Percentiles rank a stretch among this genome's conserved stretches.
Conservation (phyloP, 2,888 invertebrate species). For the Patella ulyssiponensis region DNA sequence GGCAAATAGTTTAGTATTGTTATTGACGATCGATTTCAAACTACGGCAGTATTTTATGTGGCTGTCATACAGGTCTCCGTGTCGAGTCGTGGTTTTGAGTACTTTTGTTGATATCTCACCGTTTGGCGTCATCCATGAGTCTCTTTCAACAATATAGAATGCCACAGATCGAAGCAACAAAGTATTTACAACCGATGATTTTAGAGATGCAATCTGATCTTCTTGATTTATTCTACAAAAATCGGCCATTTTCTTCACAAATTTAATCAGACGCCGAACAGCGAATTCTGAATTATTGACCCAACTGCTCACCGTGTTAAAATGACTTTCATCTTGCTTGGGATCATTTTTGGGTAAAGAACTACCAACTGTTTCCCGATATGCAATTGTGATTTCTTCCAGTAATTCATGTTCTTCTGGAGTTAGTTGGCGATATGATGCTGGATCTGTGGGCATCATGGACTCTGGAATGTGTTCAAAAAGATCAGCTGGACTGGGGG, state of each 20-base stretch:
- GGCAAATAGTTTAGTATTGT: conserved; percentile 90
- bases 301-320: conserved; percentile 76
- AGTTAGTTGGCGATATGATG: conserved; percentile 47
- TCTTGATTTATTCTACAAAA: conserved; percentile 95
- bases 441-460: conserved; percentile 44
- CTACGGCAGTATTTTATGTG: conserved; percentile 67
- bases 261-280: conserved; percentile 82
- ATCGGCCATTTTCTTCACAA: conserved; percentile 78
- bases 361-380: conserved; percentile 56
- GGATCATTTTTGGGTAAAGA: conserved; percentile 38
- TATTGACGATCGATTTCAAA: conserved; percentile 75
- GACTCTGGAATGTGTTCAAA: conserved; percentile 36
- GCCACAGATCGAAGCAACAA: conserved; percentile 92
- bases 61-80: conserved; percentile 63
- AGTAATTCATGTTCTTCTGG: conserved; percentile 46
- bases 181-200: conserved; percentile 77
- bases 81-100: conserved; percentile 85
- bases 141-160: conserved; percentile 89
- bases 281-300: conserved; percentile 83
- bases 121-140: conserved; percentile 84
- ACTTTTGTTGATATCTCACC: conserved; percentile 89
- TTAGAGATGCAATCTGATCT: conserved; percentile 89
- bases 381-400: conserved; percentile 48
- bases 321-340: conserved; percentile 40
- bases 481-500: neutral